A percentile compares a stretch with the other conserved stretches of the same genome.
These are phyloP conservation scores for Ptilorrhoa leucosticta DNA, from an alignment of 2,113 vertebrate species.

Conservation along the genomic window DNA sequence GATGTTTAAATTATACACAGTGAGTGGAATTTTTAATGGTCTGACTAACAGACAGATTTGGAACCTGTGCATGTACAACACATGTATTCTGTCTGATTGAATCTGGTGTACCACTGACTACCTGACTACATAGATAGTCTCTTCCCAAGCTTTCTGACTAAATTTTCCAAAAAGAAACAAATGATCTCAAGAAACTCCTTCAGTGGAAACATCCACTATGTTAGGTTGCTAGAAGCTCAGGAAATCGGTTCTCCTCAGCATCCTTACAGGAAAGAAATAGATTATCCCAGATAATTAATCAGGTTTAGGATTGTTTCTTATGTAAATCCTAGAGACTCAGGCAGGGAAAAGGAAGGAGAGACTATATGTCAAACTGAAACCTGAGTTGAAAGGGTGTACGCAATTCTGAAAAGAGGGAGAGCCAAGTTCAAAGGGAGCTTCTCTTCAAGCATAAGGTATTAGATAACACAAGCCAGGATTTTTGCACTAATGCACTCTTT, in stretches of 20 bases:
- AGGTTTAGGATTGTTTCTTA: background rate
- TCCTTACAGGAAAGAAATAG: background rate
- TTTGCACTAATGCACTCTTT: background rate
- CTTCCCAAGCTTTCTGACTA: background rate
- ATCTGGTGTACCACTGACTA: background rate
- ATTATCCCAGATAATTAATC: background rate
- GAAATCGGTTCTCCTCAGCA: background rate
- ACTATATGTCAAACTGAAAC: background rate
- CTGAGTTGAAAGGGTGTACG: background rate
- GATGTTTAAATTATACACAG: background rate
- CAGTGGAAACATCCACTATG: background rate
- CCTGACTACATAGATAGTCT: background rate
- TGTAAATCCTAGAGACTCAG: background rate
- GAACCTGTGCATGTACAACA: background rate
- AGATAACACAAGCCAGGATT: background rate
- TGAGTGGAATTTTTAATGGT: slow-evolving; percentile 23
- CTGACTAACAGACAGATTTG: background rate
- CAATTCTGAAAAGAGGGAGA: background rate
- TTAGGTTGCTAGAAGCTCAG: background rate
- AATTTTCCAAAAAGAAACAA: background rate
- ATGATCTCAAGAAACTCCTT: background rate
- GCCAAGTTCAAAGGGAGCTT: background rate
- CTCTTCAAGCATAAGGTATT: background rate
- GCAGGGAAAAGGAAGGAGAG: background rate
- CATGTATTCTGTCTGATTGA: background rate